These are phyloP conservation scores for Brachyopa scutellaris DNA, from an alignment of 2,888 invertebrate species.

Conservation along the genomic window DNA sequence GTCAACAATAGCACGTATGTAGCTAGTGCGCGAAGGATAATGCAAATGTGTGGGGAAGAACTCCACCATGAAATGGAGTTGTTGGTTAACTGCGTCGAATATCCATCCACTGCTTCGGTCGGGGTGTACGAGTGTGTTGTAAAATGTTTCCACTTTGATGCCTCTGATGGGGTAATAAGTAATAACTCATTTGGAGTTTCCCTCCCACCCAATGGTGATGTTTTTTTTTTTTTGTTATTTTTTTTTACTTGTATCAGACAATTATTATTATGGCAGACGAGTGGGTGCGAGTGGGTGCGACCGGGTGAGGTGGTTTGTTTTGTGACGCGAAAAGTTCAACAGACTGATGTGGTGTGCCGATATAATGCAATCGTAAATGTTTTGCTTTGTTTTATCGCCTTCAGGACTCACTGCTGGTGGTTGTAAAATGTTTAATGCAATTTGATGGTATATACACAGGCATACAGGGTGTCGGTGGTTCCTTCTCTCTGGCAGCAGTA, in stretches of 20 bases:
- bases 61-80: not conserved
- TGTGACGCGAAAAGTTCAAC: conserved; percentile 38
- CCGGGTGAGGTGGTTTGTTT: conserved; percentile 13
- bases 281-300: conserved; percentile 1
- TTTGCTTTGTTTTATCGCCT: conserved; percentile 55
- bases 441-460: no score
- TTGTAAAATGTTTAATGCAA: conserved; percentile 65
- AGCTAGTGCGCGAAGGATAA: conserved; percentile 36
- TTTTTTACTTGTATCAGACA: conserved; percentile 23
- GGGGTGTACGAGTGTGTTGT: conserved; percentile 13
- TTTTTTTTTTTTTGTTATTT: conserved; percentile 10
- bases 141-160: conserved; percentile 72
- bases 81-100: not conserved
- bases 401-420: conserved; percentile 38
- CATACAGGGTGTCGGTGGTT: conserved; percentile 22
- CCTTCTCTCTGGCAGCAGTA: conserved; percentile 40
- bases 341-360: not conserved
- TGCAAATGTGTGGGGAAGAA: conserved; percentile 20
- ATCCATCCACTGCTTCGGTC: not conserved
- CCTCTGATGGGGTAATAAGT: conserved; percentile 72
- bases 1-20: conserved; percentile 6
- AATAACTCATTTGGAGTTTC: conserved; percentile 52
- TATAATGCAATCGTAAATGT: conserved; percentile 61
- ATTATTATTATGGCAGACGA: conserved; percentile 46
- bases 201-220: no score